phyloP scores from a whole-genome alignment of 2,113 vertebrate species.

The Pluvialis apricaria region DNA sequence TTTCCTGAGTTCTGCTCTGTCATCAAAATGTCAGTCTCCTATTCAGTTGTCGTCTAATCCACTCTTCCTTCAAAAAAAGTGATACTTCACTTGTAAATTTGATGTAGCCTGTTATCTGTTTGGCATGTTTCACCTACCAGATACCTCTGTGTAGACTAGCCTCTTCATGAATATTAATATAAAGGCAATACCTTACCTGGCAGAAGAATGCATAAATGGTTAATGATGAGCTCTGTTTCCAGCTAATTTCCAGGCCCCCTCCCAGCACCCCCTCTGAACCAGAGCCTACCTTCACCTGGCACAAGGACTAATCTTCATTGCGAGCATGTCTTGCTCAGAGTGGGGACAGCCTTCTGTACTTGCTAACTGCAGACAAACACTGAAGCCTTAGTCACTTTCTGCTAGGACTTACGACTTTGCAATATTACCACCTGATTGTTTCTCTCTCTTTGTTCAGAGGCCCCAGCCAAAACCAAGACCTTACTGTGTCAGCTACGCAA shows the following conservation, averaged over 20 bases:
- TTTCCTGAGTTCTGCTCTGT: neutral
- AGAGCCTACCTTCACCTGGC: neutral
- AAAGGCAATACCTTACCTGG: neutral
- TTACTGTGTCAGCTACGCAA: neutral
- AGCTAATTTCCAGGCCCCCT: neutral
- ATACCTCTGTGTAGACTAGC: neutral
- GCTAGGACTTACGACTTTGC: neutral
- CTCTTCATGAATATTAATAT: neutral
- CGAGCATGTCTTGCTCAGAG: neutral
- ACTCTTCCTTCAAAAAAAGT: neutral
- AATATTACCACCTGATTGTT: neutral
- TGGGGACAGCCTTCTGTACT: neutral
- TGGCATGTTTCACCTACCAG: neutral
- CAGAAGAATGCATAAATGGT: neutral
- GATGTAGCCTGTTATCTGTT: neutral
- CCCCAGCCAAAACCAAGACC: neutral
- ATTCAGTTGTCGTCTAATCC: neutral
- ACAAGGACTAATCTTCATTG: neutral
- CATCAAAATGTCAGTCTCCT: neutral
- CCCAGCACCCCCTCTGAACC: neutral
- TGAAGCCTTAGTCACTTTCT: neutral
- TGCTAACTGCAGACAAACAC: neutral
- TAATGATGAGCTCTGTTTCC: neutral
- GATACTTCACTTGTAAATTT: neutral
- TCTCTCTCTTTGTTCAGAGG: neutral